Evolutionary conservation across 2,113 vertebrate genomes (phyloP), one percentile per base, ranked within the genome.

Genomic region (Hylia prasina): DNA sequence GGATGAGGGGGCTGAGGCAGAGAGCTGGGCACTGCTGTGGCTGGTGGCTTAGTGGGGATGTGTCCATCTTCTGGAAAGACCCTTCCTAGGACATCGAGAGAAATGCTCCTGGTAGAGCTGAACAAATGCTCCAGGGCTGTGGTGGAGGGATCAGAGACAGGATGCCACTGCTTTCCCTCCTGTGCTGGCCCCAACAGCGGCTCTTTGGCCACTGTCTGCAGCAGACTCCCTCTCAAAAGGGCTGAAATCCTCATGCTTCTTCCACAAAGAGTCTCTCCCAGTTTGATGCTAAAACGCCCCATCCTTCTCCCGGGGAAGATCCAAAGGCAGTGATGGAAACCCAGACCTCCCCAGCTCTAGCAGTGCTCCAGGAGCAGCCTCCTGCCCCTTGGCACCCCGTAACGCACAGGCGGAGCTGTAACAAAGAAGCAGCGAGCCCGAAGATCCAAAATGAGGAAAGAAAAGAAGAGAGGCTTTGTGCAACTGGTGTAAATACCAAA

Each of bases 391-490:
- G 33, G 20, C 57, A 33, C 48, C n/a, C 79, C 1, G 0, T 15
- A 27, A 85, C 0, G 1, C 54, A 18, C 42, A 42, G 0, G 0
- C 1, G 21, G 35, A 17, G 50, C 66, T 25, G 54, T 2, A 53
- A 53, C 42, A 47, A 54, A 75, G 85, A 80, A 77, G 37, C 60
- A 68, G 37, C 0, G 1, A 77, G 71, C 63, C 9, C 0, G 6
- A 33, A 73, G n/a, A 72, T 60, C 50, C 48, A n/a, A 58, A 61
- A 48, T 25, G 3, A 15, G 35, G 35, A 19, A 65, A 89, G 71
- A 64, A 25, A 73, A 79, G 72, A 47, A 79, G 75, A 54, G 44
- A 16, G 64, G 24, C 50, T 94, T 78, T 39, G 71, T 86, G 79
- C 85, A 81, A 19, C n/a, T 33, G 33, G 61, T 87, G 80, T 91